These are phyloP conservation scores for Oostethus manadensis DNA, from an alignment of 2,113 vertebrate species.

Conservation along the genomic window DNA sequence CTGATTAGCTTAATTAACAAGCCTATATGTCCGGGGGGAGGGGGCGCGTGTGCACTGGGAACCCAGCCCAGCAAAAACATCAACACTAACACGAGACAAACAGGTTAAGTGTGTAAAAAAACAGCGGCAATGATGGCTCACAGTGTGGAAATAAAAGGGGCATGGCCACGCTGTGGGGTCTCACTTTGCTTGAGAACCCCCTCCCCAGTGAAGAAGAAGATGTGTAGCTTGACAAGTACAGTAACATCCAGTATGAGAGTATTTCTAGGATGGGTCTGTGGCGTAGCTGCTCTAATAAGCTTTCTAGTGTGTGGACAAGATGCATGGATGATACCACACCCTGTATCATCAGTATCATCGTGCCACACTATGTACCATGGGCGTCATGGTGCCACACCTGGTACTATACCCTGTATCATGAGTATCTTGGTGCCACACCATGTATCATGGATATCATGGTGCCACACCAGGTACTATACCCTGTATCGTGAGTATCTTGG, in stretches of 20 bases:
- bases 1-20: conserved; percentile 60
- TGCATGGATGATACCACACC: too few species aligned
- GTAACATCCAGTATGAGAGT: conserved; percentile 32
- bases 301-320: conserved; percentile 34
- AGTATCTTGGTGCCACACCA: too few species aligned
- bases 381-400: too few species aligned
- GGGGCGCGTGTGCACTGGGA: conserved; percentile 54
- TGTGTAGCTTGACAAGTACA: conserved; percentile 5
- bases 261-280: conserved; percentile 24
- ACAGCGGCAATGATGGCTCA: conserved; percentile 10
- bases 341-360: too few species aligned
- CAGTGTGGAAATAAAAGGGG: conserved; percentile 9
- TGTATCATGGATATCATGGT: too few species aligned
- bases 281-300: conserved; percentile 19
- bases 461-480: too few species aligned
- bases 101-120: conserved; percentile 34
- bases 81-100: conserved; percentile 25
- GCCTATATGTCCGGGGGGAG: conserved; percentile 14
- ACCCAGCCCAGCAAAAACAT: conserved; percentile 69
- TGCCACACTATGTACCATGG: too few species aligned
- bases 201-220: neutral
- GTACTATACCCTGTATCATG: too few species aligned
- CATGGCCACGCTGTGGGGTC: too few species aligned
- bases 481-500: too few species aligned
- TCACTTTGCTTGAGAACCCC: neutral